A percentile compares a stretch with the other conserved stretches of the same genome.
Conservation (phyloP, 2,888 invertebrate species). For the Xestia xanthographa region DNA sequence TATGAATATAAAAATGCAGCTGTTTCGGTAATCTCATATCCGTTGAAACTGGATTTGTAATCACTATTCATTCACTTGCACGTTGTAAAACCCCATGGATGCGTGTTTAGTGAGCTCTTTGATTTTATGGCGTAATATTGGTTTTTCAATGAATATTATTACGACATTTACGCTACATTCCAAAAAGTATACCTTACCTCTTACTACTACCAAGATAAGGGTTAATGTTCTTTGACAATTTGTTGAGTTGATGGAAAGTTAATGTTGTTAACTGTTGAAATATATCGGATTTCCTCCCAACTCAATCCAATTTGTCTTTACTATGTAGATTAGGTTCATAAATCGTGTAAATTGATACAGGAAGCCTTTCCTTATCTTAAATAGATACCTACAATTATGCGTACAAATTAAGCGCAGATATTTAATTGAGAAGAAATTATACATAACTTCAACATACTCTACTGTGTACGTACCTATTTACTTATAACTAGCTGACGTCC, state of each 20-base stretch:
- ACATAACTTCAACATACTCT: neutral
- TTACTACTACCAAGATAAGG: constrained; percentile 12
- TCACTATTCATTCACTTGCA: constrained; percentile 57
- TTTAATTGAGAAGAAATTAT: neutral
- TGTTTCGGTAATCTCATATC: constrained; percentile 57
- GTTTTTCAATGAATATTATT: constrained; percentile 55
- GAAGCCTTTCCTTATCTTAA: constrained; percentile 48
- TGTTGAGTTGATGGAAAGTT: neutral
- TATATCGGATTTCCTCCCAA: constrained; percentile 57
- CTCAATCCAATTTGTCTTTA: constrained; percentile 61
- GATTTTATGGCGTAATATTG: constrained; percentile 63
- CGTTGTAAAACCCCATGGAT: constrained; percentile 53
- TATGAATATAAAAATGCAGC: constrained; percentile 45
- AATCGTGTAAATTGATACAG: constrained; percentile 52
- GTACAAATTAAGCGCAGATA: constrained; percentile 9
- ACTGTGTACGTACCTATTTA: too few relatives aligned
- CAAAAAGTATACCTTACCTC: rapidly evolving
- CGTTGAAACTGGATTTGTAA: constrained; percentile 65
- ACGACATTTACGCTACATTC: constrained; percentile 4
- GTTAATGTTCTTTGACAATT: neutral
- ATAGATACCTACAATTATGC: constrained; percentile 39
- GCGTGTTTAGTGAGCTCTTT: constrained; percentile 36
- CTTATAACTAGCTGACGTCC: too few relatives aligned
- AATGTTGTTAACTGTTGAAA: constrained; percentile 30
- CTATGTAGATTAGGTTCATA: constrained; percentile 51